These are phyloP conservation scores for Metridium senile DNA, from an alignment of 92 coral and sea anemone genomes.

Conservation along the genomic window DNA sequence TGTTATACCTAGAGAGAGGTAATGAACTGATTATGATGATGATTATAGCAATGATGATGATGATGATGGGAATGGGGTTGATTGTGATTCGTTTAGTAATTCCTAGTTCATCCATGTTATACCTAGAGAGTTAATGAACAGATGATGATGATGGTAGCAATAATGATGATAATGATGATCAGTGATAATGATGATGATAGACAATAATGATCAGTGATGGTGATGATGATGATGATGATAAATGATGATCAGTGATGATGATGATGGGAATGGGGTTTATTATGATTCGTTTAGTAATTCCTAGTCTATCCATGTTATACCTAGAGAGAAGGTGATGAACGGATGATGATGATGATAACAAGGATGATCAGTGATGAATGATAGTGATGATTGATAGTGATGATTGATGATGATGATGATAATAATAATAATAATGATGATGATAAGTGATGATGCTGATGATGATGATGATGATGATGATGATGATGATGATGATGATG, in stretches of 20 bases:
- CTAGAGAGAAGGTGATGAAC: too few relatives aligned
- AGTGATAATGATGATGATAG: neutral
- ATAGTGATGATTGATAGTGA: too few relatives aligned
- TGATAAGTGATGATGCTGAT: too few relatives aligned
- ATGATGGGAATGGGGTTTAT: neutral
- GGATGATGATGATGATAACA: too few relatives aligned
- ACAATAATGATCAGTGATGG: neutral
- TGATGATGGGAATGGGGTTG: too few relatives aligned
- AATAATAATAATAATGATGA: too few relatives aligned
- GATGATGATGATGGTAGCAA: neutral
- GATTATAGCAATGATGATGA: neutral
- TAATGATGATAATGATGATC: neutral
- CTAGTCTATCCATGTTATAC: slow-evolving; percentile 75
- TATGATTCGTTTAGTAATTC: slow-evolving; percentile 49
- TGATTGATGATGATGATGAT: too few relatives aligned
- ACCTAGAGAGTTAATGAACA: too few relatives aligned
- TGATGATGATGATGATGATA: too few relatives aligned
- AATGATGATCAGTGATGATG: too few relatives aligned
- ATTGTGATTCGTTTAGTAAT: slow-evolving; percentile 62
- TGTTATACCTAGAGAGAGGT: slow-evolving; percentile 53
- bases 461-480: too few relatives aligned
- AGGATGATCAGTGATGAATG: too few relatives aligned
- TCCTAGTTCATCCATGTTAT: slow-evolving; percentile 74
- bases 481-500: neutral
- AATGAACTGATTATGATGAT: neutral